These are phyloP conservation scores for Oryzias celebensis DNA, from an alignment of 2,113 vertebrate genomes.

Conservation along the genomic window DNA sequence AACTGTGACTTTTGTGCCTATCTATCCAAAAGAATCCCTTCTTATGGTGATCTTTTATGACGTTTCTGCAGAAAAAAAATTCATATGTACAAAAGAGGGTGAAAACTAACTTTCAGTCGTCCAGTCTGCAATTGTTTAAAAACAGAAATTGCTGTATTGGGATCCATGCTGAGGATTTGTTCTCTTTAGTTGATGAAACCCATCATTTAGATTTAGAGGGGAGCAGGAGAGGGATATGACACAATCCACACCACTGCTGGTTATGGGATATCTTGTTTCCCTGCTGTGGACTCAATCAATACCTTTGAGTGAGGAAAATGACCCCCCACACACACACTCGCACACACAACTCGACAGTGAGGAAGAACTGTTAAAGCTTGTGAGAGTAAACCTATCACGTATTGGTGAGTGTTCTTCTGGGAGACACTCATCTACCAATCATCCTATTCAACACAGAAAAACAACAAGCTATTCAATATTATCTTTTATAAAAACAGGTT, in stretches of 20 bases:
- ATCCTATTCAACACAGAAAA: not conserved
- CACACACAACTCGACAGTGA: constrained; percentile 19
- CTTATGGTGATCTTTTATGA: too few relatives aligned
- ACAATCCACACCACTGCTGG: constrained; percentile 60
- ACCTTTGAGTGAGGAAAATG: constrained; percentile 39
- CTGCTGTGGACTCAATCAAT: constrained; percentile 61
- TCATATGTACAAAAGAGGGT: too few relatives aligned
- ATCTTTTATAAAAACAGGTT: not conserved
- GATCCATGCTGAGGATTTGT: constrained; percentile 1
- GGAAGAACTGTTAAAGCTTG: constrained; percentile 22
- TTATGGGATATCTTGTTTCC: constrained; percentile 63
- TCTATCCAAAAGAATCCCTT: too few relatives aligned
- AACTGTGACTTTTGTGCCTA: too few relatives aligned
- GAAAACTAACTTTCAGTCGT: too few relatives aligned
- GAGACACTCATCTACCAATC: constrained; percentile 7
- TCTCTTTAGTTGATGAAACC: constrained; percentile 51
- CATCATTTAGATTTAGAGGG: constrained; percentile 33
- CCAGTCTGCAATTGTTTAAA: too few relatives aligned
- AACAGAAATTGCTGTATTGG: too few relatives aligned
- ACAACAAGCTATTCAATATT: not conserved
- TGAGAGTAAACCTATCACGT: constrained; percentile 27
- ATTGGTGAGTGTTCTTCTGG: constrained; percentile 13
- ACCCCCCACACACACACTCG: not conserved
- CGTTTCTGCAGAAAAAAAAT: too few relatives aligned
- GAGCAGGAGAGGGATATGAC: constrained; percentile 48